Base-by-base conservation (phyloP, 2,888 invertebrate species). In the Cosmorhoe ocellata region DNA sequence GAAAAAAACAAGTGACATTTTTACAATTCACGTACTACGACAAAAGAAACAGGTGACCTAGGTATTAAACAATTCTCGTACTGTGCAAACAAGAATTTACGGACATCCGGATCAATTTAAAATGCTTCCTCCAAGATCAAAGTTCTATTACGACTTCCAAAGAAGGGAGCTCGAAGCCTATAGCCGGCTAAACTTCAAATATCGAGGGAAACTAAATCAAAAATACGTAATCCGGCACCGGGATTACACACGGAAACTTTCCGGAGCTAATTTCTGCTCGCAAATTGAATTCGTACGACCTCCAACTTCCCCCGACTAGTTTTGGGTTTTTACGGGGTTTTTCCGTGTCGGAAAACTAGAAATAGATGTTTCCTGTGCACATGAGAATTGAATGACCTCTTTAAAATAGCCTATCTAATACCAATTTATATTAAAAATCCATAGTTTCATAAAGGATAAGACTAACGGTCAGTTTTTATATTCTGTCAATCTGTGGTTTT, bases 201-300 rank as follows among this genome's bases (percentile, higher is more conserved):
- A 64, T 53, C 44, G 55, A 43, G 22, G 27, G 30, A 46, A 51
- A 58, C 53, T 58, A 56, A 54, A 62, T 59, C 56, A 62, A 58
- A 46, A 39, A 61, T 63, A 50, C 53, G 58, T 67, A 69, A 70
- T 69, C 69, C 52, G 53, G 53, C 42, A 38, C 49, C 38, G 59
- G 57, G 59, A 60, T 66, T 66, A 68, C 70, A 68, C 70, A 61
- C 51, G 47, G 42, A 46, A 71, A 74, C 64, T 72, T 70, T 63
- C 53, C 32, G 47, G 49, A 60, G 63, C 69, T 74, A 73, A 75
- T 75, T 71, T 60, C 63, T 59, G 57, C 44, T 61, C 58, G 64
- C 63, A 69, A 75, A 73, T 75, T 72, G 73, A 75, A 75, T 69
- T 71, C 68, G 68, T 66, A 63, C 60, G 46, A 51, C 45, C 55